A percentile compares a stretch with the other conserved stretches of the same genome.
These are phyloP conservation scores for Coelopa pilipes DNA, from an alignment of 2,888 invertebrate genomes.

Conservation along the genomic window DNA sequence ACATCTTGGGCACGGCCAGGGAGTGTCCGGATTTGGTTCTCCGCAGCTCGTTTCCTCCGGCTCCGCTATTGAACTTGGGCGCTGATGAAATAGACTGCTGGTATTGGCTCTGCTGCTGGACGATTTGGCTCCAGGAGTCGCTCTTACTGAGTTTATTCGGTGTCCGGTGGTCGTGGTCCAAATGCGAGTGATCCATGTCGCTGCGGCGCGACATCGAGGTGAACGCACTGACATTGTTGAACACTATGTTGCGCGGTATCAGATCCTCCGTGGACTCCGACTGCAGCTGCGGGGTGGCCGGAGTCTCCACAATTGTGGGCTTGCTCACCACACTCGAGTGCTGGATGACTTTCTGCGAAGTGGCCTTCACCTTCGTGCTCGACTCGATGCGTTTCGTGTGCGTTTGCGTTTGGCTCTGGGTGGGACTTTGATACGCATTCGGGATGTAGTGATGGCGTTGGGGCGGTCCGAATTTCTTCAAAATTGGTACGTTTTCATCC, in stretches of 20 bases:
- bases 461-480: slow-evolving; percentile 65
- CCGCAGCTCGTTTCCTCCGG: slow-evolving; percentile 49
- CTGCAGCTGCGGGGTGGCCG: slow-evolving; percentile 56
- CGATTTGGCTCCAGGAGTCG: slow-evolving; percentile 84
- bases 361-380: slow-evolving; percentile 1
- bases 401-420: slow-evolving; percentile 32
- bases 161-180: slow-evolving; percentile 39
- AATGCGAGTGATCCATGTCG: slow-evolving; percentile 36
- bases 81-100: slow-evolving; percentile 57
- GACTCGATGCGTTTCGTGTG: slow-evolving; percentile 41
- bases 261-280: slow-evolving; percentile 56
- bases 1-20: slow-evolving; percentile 80
- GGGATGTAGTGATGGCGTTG: slow-evolving; percentile 64
- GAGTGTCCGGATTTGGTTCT: slow-evolving; percentile 81
- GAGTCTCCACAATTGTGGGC: slow-evolving; percentile 61
- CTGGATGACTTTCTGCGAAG: slow-evolving; percentile 38
- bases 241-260: slow-evolving; percentile 64
- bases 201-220: slow-evolving; percentile 61
- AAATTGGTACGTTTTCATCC: slow-evolving; percentile 61
- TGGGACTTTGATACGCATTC: slow-evolving; percentile 63
- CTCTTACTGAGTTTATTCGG: slow-evolving; percentile 72
- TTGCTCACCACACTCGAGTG: slow-evolving; percentile 45
- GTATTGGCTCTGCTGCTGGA: slow-evolving; percentile 50
- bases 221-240: slow-evolving; percentile 63
- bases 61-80: slow-evolving; percentile 49